Conservation (phyloP, 2,797 vertebrate species). For the Macrochelys suwanniensis region DNA sequence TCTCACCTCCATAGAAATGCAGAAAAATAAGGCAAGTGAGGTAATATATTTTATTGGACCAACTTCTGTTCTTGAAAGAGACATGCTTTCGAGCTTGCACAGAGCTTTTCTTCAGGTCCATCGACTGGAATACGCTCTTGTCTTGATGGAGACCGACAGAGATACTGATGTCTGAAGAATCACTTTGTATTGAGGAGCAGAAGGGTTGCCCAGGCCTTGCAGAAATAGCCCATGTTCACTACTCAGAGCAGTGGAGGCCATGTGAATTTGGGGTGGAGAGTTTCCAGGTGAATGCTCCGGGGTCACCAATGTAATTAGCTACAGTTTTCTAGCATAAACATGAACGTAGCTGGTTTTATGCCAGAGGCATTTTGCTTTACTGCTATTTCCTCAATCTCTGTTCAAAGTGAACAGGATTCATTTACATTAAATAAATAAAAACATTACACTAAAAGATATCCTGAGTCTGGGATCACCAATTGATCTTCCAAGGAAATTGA, state of each 20-base stretch:
- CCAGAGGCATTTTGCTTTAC: background rate
- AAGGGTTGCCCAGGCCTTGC: background rate
- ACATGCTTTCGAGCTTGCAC: background rate
- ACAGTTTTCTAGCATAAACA: background rate
- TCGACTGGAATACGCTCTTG: background rate
- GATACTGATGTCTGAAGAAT: background rate
- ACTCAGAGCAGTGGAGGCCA: background rate
- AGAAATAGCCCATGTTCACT: background rate
- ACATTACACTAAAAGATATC: background rate
- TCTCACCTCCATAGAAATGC: background rate
- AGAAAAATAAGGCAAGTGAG: background rate
- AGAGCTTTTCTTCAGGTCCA: rapidly evolving
- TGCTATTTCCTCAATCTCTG: background rate
- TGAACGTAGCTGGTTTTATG: background rate
- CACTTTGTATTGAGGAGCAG: background rate
- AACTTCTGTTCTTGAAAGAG: background rate
- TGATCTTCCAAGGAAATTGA: background rate
- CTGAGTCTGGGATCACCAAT: background rate
- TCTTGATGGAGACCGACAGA: background rate
- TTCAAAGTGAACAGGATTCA: background rate
- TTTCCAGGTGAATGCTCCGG: background rate
- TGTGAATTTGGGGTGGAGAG: background rate
- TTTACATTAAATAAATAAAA: background rate
- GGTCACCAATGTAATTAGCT: background rate
- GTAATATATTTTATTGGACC: background rate